Evolutionary conservation across 2,113 vertebrate genomes (phyloP), one percentile per base, ranked within the genome.

Genomic region (Vanacampus margaritifer): DNA sequence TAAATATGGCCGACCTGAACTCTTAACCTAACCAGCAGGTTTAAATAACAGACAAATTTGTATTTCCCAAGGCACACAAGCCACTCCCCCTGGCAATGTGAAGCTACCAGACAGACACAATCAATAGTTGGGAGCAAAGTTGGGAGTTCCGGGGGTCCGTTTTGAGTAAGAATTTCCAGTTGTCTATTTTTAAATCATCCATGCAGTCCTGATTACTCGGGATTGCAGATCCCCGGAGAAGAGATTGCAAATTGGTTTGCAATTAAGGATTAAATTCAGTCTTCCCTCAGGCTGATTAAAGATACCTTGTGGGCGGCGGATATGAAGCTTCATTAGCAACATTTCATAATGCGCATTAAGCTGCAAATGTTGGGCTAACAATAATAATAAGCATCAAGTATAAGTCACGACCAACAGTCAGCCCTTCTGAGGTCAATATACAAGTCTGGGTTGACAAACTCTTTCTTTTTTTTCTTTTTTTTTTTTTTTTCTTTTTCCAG

Each of bases 11-110:
- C 0, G 43, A 67, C 69, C 72, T 65, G 78, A 66, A 68, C 50
- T 56, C 43, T 73, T 80, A 75, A 79, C 79, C 75, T 56, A 43
- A 71, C 23, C 58, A 54, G 50, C 67, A 75, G 68, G 54, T 74
- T 84, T 81, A 84, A 87, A 84, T 88, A 82, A 83, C 86, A 74
- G 67, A 84, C 32, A 61, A 65, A 48, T 54, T 62, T 62, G 63
- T 46, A 69, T 73, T 78, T 70, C 71, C 48, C 63, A 68, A 59
- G 70, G 24, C 73, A 46, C 53, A 54, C 24, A 61, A 36, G n/a
- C 54, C 54, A 56, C 11, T 74, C 39, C 57, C 57, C 50, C 54
- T 45, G 62, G 61, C 74, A 69, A 70, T 79, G 50, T 28, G 23
- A 48, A 66, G 39, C 74, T 32, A 60, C 51, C 64, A 60, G 74